Evolutionary conservation across 2,797 vertebrate genomes (phyloP), one percentile per base, ranked within the genome.

Genomic region (Triplophysa bombifrons): DNA sequence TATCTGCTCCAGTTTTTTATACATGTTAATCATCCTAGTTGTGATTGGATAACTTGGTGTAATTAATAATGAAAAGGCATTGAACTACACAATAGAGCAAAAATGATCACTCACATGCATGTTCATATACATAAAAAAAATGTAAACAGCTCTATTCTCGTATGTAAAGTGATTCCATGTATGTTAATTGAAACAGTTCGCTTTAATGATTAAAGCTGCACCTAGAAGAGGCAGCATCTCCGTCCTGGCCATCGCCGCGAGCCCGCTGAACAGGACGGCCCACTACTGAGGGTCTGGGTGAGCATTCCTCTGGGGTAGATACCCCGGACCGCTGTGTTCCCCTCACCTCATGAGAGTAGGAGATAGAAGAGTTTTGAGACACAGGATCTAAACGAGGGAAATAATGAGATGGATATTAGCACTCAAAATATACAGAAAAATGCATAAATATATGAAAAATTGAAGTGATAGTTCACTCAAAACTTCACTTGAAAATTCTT

Each of bases 171-270:
- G 13, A 50, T 50, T 14, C 48, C 48, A 50, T 50, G 48, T 50
- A 50, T 50, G 17, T 50, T 50, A 5, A 50, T 17, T 50, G 14
- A 50, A 50, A 50, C 50, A 51, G 17, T 51, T 48, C 3, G 3
- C 11, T 48, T 48, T 17, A 19, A 51, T 6, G 48, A 2, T 19
- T 19, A 48, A 16, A 4, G 46, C 11, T 44, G 48, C 46, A 98
- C 98, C 96, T 98, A 85, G 93, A 95, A 58, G 96, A 97, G 27
- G 85, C 92, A 8, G 94, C 95, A 75, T 99, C 98, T 86, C 96
- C 96, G 0, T 99, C 98, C 84, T 99, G 97, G 34, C 98, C 98
- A 25, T 99, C 98, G 66, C 98, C 98, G 68, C 96, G 89, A 70
- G 95, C 93, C 74, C 97, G 94, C 83, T 96, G 96, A 76, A 93